phyloP scores from a whole-genome alignment of 2,113 vertebrate genomes.

The Platysternon megacephalum region DNA sequence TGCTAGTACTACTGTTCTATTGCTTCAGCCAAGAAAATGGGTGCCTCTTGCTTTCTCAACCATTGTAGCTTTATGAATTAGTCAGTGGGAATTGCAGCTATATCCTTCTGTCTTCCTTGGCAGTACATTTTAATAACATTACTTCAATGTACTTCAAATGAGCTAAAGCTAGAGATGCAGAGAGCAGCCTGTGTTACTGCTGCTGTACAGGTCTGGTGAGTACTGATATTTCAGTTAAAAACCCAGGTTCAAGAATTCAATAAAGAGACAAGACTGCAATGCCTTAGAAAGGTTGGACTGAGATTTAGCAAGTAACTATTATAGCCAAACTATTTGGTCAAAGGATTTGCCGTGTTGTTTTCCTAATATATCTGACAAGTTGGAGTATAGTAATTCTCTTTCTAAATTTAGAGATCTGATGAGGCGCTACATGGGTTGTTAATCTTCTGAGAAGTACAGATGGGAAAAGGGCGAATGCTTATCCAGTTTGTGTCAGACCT shows the following conservation, averaged over 20 bases:
- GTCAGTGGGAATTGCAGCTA: accelerated
- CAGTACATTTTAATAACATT: neutral
- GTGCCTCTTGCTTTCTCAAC: neutral
- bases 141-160: neutral
- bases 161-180: neutral
- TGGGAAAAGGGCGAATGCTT: neutral
- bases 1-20: neutral
- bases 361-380: neutral
- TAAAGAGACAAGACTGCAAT: neutral
- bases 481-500: neutral
- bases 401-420: constrained; percentile 21
- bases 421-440: neutral
- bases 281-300: neutral
- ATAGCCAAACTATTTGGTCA: neutral
- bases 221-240: neutral
- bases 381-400: neutral
- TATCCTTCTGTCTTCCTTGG: neutral
- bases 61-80: neutral
- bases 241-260: neutral
- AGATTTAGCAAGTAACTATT: neutral
- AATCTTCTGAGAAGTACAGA: neutral
- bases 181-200: neutral
- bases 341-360: neutral
- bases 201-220: neutral
- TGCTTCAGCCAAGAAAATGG: neutral